Conservation (phyloP, 2,888 invertebrate species). For the Drosophila ustulata region DNA sequence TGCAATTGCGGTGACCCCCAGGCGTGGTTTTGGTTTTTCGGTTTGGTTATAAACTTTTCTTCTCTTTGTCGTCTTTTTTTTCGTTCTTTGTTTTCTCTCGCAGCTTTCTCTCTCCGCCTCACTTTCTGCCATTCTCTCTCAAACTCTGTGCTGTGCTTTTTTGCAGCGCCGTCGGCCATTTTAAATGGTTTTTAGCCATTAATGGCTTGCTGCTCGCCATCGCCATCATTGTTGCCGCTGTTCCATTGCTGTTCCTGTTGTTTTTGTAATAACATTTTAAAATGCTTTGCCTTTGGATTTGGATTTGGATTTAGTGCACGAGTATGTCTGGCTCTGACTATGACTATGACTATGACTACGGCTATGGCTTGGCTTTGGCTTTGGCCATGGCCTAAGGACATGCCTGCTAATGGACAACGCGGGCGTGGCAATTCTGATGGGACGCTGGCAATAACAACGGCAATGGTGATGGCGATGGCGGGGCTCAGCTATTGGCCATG, state of each 20-base stretch:
- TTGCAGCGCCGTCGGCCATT: slow-evolving; percentile 70
- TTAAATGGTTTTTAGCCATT: slow-evolving; percentile 77
- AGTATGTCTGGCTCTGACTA: slow-evolving; percentile 31
- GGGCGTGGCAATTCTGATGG: slow-evolving; percentile 15
- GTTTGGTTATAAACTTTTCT: slow-evolving; percentile 77
- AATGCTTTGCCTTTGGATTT: slow-evolving; percentile 71
- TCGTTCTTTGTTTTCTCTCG: slow-evolving; percentile 21
- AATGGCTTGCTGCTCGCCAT: slow-evolving; percentile 58
- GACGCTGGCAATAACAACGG: background rate
- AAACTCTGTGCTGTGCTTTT: slow-evolving; percentile 39
- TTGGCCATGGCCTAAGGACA: slow-evolving; percentile 49
- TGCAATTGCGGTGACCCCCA: slow-evolving; percentile 80
- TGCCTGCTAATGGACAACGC: slow-evolving; percentile 65
- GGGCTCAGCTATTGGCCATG: slow-evolving; percentile 29
- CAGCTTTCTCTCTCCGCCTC: slow-evolving; percentile 15
- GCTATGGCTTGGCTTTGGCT: slow-evolving; percentile 15
- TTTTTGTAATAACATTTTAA: slow-evolving; percentile 79
- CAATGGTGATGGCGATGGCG: background rate
- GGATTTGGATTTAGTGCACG: slow-evolving; percentile 43
- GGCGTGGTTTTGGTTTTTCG: slow-evolving; percentile 77
- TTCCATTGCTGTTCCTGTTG: slow-evolving; percentile 14
- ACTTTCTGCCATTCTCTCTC: background rate
- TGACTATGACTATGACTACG: slow-evolving; percentile 17
- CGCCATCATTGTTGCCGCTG: slow-evolving; percentile 26
- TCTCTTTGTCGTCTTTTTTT: slow-evolving; percentile 46